These are phyloP conservation scores for Anhinga anhinga DNA, from an alignment of 2,113 vertebrate genomes.

Conservation along the genomic window DNA sequence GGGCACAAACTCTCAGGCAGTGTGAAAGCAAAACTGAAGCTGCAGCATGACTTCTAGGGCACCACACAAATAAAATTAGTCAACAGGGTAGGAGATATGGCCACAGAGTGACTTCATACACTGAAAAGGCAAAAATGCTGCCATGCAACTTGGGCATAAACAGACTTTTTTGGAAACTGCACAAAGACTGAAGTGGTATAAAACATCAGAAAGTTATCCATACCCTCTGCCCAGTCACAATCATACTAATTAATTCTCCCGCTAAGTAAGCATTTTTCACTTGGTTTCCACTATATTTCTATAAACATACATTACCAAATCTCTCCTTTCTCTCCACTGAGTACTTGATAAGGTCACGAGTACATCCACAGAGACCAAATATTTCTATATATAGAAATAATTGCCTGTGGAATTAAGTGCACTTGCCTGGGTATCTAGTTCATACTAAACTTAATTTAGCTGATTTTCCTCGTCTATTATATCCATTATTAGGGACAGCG, in stretches of 20 bases:
- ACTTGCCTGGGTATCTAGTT: conserved; percentile 59
- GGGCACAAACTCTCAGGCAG: neutral
- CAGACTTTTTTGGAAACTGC: neutral
- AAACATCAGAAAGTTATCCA: neutral
- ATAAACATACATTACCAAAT: neutral
- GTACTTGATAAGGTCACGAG: conserved; percentile 18
- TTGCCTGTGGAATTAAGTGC: conserved; percentile 53
- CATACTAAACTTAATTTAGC: conserved; percentile 54
- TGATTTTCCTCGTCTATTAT: conserved; percentile 34
- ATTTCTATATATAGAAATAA: conserved; percentile 60
- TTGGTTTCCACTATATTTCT: neutral
- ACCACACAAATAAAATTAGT: neutral
- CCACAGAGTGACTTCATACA: neutral
- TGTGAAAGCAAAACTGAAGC: neutral
- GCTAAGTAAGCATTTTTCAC: neutral
- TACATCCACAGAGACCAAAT: conserved; percentile 24
- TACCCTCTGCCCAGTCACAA: neutral
- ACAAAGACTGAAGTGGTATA: neutral
- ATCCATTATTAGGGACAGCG: conserved; percentile 18
- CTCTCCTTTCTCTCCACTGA: neutral
- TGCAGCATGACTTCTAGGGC: neutral
- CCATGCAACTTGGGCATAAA: neutral
- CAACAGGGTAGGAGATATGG: neutral
- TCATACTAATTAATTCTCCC: neutral
- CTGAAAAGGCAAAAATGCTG: neutral